Evolutionary conservation across 2,888 invertebrate genomes (phyloP).

Genomic region (Drosophila picticornis): DNA sequence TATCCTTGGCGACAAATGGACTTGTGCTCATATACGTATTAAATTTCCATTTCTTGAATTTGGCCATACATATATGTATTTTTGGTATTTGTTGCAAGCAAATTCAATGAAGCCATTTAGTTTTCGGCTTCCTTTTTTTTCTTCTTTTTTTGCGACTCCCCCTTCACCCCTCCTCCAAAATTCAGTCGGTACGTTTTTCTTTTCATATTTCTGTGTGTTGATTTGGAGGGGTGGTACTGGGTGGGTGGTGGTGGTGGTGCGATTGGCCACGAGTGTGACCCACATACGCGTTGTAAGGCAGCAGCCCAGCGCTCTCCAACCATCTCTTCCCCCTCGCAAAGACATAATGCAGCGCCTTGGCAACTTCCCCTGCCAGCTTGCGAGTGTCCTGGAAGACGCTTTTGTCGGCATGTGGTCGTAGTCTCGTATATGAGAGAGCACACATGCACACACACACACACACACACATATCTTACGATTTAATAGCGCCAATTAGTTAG

Average conservation of each 20-base stretch:
- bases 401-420: constrained; percentile 53
- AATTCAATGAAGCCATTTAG: constrained; percentile 68
- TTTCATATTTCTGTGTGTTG: constrained; percentile 42
- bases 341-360: constrained; percentile 71
- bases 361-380: constrained; percentile 42
- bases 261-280: constrained; percentile 48
- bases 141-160: constrained; percentile 13
- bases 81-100: constrained; percentile 44
- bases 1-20: constrained; percentile 74
- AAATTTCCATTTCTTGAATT: constrained; percentile 69
- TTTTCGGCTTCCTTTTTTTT: constrained; percentile 48
- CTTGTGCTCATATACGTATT: constrained; percentile 51
- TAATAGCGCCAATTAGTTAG: constrained; percentile 76
- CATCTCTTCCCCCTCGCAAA: background rate
- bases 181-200: constrained; percentile 13
- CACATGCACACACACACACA: no score
- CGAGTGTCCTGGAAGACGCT: constrained; percentile 13
- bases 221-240: background rate
- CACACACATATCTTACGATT: constrained; percentile 52
- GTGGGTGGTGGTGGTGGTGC: background rate
- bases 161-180: no score
- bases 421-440: no score
- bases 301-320: constrained; percentile 3
- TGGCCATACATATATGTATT: background rate
- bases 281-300: constrained; percentile 47